Percentiles rank a stretch among this genome's conserved stretches.
Conservation (phyloP, 2,113 vertebrate species). For the Parotia lawesii region DNA sequence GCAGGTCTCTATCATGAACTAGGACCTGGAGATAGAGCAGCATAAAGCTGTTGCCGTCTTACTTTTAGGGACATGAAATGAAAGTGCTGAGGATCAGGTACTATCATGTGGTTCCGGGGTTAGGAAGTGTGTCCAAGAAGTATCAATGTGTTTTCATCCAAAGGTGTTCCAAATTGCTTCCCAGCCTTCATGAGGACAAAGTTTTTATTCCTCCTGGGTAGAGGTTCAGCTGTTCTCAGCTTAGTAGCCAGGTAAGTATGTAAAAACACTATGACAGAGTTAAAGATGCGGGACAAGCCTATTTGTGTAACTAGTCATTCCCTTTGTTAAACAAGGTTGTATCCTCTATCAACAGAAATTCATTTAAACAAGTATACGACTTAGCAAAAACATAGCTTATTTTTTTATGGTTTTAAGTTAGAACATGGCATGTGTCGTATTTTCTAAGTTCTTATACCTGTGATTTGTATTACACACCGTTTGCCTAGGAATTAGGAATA, state of each 20-base stretch:
- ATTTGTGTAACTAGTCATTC: neutral
- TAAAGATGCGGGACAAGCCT: neutral
- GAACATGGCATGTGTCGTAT: neutral
- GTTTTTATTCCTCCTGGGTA: neutral
- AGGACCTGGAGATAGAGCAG: neutral
- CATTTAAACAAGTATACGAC: neutral
- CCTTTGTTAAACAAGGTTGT: neutral
- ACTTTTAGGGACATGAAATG: neutral
- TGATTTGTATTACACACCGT: neutral
- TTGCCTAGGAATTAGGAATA: neutral
- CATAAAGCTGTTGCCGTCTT: neutral
- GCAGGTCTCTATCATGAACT: neutral
- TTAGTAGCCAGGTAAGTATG: neutral
- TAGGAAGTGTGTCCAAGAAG: neutral
- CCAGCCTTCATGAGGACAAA: neutral
- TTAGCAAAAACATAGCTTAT: neutral
- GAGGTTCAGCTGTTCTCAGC: neutral
- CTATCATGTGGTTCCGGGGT: neutral
- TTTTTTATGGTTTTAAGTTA: neutral
- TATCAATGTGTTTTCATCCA: neutral
- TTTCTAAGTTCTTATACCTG: neutral
- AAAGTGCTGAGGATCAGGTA: neutral
- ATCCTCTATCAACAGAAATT: neutral
- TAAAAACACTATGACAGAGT: neutral
- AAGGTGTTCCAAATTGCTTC: neutral